Evolutionary conservation across 92 coral and sea anemone genomes (phyloP).

Genomic region (Parazoanthus atlanticus): DNA sequence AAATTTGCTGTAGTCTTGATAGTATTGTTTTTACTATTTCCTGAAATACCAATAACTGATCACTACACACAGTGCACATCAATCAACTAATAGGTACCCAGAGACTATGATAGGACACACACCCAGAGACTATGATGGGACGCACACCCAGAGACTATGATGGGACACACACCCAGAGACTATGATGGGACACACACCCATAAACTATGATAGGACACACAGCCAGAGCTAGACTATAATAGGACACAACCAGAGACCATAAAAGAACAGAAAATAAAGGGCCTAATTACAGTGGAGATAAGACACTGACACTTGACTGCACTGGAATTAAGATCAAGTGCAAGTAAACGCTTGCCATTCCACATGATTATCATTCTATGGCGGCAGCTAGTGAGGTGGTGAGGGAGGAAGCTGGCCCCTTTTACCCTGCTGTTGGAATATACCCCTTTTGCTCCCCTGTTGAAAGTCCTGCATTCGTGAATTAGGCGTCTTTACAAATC

Average conservation of each 20-base stretch:
- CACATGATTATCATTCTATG: too few species aligned
- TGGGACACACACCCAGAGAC: not conserved
- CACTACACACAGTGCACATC: not conserved
- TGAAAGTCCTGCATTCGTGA: not conserved
- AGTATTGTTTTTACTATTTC: too few species aligned
- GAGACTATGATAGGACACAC: not conserved
- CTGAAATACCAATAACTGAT: not conserved
- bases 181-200: not conserved
- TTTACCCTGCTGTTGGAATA: not conserved
- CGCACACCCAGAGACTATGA: not conserved
- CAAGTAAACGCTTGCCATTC: too few species aligned
- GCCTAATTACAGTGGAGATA: too few species aligned
- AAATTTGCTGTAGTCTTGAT: too few species aligned
- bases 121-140: not conserved
- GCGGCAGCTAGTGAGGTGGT: too few species aligned
- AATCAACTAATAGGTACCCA: not conserved
- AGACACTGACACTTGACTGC: too few species aligned
- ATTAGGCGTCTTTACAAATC: not conserved
- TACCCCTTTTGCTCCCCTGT: not conserved
- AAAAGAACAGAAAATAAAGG: too few species aligned
- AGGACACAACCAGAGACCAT: not conserved
- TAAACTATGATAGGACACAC: not conserved
- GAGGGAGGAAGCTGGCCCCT: too few species aligned
- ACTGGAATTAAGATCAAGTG: too few species aligned
- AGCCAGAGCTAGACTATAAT: not conserved